Evolutionary conservation across 2,113 vertebrate species (phyloP).

Genomic region (Tychaedon coryphoeus): DNA sequence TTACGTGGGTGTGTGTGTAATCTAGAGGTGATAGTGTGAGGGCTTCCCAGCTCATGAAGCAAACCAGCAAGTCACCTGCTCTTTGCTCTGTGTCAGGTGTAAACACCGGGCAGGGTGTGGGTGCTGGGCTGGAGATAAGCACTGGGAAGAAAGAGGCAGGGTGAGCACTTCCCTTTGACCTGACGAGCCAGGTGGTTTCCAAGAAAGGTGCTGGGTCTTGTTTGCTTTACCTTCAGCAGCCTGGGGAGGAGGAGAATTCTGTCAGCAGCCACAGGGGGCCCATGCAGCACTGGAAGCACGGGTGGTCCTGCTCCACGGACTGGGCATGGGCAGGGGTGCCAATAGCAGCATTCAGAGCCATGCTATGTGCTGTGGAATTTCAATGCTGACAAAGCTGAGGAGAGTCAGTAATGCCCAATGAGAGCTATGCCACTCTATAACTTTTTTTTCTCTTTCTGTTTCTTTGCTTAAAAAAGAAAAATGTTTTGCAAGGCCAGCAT

Average conservation of each 20-base stretch:
- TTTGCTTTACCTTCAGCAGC: not conserved
- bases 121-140: conserved; percentile 19
- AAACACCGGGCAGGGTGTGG: not conserved
- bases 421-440: conserved; percentile 38
- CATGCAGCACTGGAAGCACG: fast-evolving
- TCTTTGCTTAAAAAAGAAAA: conserved; percentile 80
- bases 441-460: conserved; percentile 54
- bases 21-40: not conserved
- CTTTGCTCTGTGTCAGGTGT: conserved; percentile 40
- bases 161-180: conserved; percentile 24
- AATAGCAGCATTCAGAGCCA: not conserved
- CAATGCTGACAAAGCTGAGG: conserved; percentile 20
- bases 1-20: not conserved
- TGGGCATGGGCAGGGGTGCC: not conserved
- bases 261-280: not conserved
- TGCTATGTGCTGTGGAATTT: not conserved
- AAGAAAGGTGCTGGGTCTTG: not conserved
- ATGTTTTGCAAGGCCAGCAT: conserved; percentile 88
- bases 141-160: not conserved
- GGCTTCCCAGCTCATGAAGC: not conserved
- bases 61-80: conserved; percentile 29
- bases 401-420: conserved; percentile 28
- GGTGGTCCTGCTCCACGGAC: fast-evolving
- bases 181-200: conserved; percentile 33
- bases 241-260: not conserved